Evolutionary conservation across 2,113 vertebrate genomes (phyloP).

Genomic region (Sakesphorus luctuosus): DNA sequence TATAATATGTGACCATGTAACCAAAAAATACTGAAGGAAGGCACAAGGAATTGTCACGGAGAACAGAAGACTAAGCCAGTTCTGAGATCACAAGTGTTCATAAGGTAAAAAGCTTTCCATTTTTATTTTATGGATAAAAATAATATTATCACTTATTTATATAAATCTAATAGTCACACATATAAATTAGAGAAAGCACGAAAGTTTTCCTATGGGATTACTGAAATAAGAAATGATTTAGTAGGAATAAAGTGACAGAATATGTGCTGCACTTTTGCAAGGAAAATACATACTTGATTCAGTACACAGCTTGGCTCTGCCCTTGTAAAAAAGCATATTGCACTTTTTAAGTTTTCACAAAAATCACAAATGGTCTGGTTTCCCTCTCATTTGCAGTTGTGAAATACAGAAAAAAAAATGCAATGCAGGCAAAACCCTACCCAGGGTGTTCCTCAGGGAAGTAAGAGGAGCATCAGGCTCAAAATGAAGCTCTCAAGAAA

Average conservation of each 20-base stretch:
- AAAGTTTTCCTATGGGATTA: background rate
- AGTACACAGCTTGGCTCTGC: background rate
- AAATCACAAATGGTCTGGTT: background rate
- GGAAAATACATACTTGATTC: background rate
- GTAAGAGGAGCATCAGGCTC: background rate
- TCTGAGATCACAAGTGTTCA: background rate
- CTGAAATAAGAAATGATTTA: background rate
- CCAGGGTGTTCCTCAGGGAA: background rate
- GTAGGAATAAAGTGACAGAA: background rate
- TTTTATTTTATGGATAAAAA: background rate
- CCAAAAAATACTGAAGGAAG: background rate
- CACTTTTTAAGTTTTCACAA: background rate
- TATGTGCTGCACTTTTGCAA: background rate
- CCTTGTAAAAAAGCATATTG: background rate
- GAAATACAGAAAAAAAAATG: background rate
- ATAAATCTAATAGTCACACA: background rate
- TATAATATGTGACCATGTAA: background rate
- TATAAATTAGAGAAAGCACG: background rate
- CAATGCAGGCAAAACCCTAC: background rate
- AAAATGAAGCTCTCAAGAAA: background rate
- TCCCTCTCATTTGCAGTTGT: background rate
- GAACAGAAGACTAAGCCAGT: background rate
- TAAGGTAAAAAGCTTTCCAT: background rate
- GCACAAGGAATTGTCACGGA: background rate
- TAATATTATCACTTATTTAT: background rate